Evolutionary conservation across 2,113 vertebrate genomes (phyloP).

Genomic region (Myrmophylax atrothorax): DNA sequence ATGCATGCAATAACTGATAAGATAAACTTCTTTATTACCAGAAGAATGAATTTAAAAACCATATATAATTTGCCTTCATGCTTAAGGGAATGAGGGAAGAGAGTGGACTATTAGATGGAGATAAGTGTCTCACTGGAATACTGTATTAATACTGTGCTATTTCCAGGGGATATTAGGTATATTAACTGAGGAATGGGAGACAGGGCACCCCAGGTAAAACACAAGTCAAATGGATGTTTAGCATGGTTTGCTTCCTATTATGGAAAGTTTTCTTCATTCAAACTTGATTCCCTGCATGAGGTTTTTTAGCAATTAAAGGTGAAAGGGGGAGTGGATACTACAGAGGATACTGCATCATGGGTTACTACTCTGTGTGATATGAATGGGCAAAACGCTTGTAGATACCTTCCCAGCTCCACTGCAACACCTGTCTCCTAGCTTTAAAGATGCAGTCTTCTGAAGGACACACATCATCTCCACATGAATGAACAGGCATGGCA

Average conservation of each 20-base stretch:
- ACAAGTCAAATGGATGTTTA: background rate
- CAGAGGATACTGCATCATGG: background rate
- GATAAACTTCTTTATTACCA: slow-evolving; percentile 52
- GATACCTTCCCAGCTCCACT: background rate
- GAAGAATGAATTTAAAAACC: slow-evolving; percentile 50
- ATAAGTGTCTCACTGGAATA: slow-evolving; percentile 21
- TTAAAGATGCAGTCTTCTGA: background rate
- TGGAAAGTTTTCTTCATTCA: background rate
- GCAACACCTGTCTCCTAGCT: background rate
- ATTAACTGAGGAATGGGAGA: background rate
- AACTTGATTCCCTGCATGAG: background rate
- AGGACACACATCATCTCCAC: background rate
- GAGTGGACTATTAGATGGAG: background rate
- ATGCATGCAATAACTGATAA: slow-evolving; percentile 52
- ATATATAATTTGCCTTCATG: slow-evolving; percentile 48
- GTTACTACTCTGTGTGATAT: background rate
- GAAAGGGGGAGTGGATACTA: background rate
- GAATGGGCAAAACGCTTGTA: background rate
- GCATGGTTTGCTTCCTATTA: background rate
- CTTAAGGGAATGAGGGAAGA: slow-evolving; percentile 12
- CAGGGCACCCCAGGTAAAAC: background rate
- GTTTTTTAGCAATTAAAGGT: background rate
- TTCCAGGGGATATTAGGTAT: background rate
- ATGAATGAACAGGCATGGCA: background rate
- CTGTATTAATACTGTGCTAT: background rate